Base-by-base conservation (phyloP, 2,113 vertebrate species). In the Hippolais icterina region DNA sequence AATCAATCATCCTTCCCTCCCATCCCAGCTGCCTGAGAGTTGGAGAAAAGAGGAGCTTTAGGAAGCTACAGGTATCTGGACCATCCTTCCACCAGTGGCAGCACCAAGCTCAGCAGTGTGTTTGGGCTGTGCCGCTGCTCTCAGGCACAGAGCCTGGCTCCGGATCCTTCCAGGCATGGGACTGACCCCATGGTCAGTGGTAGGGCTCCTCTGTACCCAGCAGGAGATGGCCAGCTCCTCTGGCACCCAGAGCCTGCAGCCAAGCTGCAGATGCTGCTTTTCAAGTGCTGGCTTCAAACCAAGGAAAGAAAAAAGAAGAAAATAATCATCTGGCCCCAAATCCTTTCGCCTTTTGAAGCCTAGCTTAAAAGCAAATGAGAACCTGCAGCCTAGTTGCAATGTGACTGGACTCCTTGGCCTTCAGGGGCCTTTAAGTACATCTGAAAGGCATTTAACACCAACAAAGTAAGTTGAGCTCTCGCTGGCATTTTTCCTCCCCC, bases 361-460 rank as follows among this genome's bases (percentile, higher is more conserved):
- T 53, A n/a, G 64, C 80, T 95, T 94, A 81, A 92, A 95, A 94
- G 91, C 69, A 95, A 97, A 96, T 92, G 83, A 95, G 91, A 97
- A 96, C 93, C 94, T 96, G 87, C 68, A 96, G 82, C 71, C 63
- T 69, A 37, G 50, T 35, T 93, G 82, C 76, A 77, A 83, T 41
- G 39, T 66, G 89, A 94, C 82, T 72, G 87, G 89, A 87, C 53
- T 89, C 41, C 91, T 71, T 0, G 0, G 94, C 86, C 65, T 94
- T 82, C 83, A 91, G 87, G 52, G 87, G 77, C 87, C 81, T 91
- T 92, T 84, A 89, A 84, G 77, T 76, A 84, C 93, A 96, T 91
- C 94, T 94, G 94, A 96, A 96, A 97, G 81, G 69, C 80, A 87
- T 97, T 96, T 97, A 95, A 91, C 83, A 97, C 86, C 91, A 95